Evolutionary conservation across 2,888 invertebrate species (phyloP).

Genomic region (Uloborus plumipes): DNA sequence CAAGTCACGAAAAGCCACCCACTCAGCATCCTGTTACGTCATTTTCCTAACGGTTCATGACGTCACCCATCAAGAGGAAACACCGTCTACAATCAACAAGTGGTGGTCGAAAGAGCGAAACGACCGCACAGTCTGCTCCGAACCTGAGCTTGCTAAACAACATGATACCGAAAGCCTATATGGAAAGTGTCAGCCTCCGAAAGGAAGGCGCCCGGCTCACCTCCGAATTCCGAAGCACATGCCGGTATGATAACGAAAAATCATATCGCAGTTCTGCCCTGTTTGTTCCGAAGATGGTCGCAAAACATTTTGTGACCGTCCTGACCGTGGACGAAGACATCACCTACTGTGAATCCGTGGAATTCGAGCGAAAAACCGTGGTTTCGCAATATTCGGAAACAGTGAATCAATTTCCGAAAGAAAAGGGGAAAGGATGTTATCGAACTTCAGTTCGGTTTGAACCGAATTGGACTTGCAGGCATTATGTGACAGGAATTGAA

Average conservation of each 20-base stretch:
- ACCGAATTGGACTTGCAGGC: neutral
- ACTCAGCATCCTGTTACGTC: too few relatives aligned
- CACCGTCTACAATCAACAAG: too few relatives aligned
- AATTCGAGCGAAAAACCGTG: constrained; percentile 19
- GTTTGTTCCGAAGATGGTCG: constrained; percentile 36
- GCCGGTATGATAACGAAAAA: constrained; percentile 6
- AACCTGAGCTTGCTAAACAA: too few relatives aligned
- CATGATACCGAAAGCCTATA: constrained; percentile 28
- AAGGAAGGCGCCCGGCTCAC: constrained; percentile 31
- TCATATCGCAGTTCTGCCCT: constrained; percentile 28
- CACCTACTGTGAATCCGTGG: constrained; percentile 35
- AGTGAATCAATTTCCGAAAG: constrained; percentile 29
- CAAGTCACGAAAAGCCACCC: too few relatives aligned
- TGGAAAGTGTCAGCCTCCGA: constrained; percentile 29
- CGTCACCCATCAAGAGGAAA: too few relatives aligned
- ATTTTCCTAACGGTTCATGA: too few relatives aligned
- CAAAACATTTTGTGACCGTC: constrained; percentile 28
- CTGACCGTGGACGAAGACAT: constrained; percentile 16
- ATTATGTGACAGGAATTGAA: neutral
- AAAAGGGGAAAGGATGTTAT: neutral
- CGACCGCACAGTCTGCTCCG: too few relatives aligned
- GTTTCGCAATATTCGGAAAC: constrained; percentile 35
- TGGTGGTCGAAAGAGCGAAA: too few relatives aligned
- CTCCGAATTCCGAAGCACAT: constrained; percentile 18
- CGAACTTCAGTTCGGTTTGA: constrained; percentile 18